Conservation (phyloP, 2,113 vertebrate genomes). For the Ariopsis seemanni region DNA sequence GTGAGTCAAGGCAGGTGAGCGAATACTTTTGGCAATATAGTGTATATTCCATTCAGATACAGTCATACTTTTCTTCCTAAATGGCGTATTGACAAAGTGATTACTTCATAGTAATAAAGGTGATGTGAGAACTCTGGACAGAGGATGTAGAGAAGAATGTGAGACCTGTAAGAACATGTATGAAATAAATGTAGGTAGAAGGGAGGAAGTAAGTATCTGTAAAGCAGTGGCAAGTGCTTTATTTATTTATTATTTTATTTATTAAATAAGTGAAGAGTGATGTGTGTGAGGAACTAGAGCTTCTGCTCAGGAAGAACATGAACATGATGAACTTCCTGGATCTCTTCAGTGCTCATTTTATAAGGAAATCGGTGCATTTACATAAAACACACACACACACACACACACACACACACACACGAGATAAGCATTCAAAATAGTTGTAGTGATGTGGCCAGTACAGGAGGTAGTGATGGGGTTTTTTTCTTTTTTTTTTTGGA, state of each 20-base stretch:
- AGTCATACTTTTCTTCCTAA: neutral
- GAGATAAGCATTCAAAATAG: conserved; percentile 49
- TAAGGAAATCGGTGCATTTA: conserved; percentile 54
- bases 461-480: neutral
- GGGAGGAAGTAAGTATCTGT: neutral
- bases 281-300: neutral
- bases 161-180: neutral
- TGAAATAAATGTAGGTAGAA: neutral
- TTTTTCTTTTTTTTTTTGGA: neutral
- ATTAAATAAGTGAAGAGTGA: neutral
- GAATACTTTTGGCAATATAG: no score
- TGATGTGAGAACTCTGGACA: neutral
- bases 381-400: conserved; percentile 39
- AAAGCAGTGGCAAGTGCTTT: neutral
- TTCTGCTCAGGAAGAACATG: conserved; percentile 12
- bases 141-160: no score
- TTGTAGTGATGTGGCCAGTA: neutral
- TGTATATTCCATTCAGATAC: neutral
- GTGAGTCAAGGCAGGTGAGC: no score
- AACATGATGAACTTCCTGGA: neutral
- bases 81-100: neutral
- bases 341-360: conserved; percentile 49
- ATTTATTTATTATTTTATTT: no score
- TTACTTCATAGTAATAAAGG: neutral
- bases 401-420: neutral